Conservation (phyloP, 2,888 invertebrate genomes). For the Eueremaeus valkanovi region DNA sequence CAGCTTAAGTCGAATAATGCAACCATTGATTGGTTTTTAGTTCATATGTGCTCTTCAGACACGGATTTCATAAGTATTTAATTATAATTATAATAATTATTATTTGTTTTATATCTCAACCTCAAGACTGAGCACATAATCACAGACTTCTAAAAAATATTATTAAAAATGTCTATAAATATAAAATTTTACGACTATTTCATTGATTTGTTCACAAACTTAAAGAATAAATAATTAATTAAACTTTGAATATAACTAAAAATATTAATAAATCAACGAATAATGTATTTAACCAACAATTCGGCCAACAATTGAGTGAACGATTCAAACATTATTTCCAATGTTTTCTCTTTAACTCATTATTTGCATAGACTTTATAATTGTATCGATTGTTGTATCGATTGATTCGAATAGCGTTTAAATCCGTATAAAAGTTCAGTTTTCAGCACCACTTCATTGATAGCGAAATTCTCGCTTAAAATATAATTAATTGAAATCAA, state of each 20-base stretch:
- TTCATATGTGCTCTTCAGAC: neutral
- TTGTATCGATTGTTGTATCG: neutral
- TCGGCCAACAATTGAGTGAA: neutral
- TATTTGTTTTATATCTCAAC: too few relatives aligned
- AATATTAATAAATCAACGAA: neutral
- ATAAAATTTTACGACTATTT: neutral
- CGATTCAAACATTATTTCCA: neutral
- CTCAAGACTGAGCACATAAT: neutral
- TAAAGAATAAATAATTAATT: neutral
- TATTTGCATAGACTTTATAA: constrained; percentile 8
- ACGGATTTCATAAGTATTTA: neutral
- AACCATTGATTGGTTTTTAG: neutral
- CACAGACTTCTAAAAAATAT: neutral
- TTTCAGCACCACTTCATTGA: constrained; percentile 24
- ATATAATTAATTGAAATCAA: too few relatives aligned
- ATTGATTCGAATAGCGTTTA: neutral
- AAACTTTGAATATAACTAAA: neutral
- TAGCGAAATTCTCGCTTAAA: too few relatives aligned
- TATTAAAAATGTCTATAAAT: neutral
- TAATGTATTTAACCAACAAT: neutral
- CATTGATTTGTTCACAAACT: neutral
- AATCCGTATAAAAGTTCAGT: neutral
- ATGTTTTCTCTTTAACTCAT: neutral
- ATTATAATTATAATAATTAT: too few relatives aligned
- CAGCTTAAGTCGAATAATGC: neutral